These are phyloP conservation scores for Parauchenoglanis ngamensis DNA, from an alignment of 2,797 vertebrate genomes.

Conservation along the genomic window DNA sequence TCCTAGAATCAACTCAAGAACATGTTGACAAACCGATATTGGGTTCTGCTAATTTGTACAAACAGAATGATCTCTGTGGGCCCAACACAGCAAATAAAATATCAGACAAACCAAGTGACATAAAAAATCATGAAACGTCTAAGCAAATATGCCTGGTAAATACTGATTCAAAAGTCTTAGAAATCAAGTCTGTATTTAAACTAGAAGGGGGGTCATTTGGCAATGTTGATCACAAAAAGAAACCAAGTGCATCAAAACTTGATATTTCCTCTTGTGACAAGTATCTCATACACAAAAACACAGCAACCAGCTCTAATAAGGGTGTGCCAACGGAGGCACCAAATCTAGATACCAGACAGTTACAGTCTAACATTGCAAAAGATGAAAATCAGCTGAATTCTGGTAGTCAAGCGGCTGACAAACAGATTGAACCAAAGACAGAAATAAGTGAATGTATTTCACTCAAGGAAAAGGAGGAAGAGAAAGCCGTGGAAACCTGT, in stretches of 20 bases:
- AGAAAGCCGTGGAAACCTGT: slow-evolving; percentile 19
- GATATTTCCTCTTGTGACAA: slow-evolving; percentile 6
- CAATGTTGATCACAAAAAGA: slow-evolving; percentile 73
- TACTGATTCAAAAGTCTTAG: slow-evolving; percentile 50
- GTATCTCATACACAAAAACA: slow-evolving; percentile 22
- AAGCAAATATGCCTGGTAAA: slow-evolving; percentile 54
- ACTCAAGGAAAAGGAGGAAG: slow-evolving; percentile 49
- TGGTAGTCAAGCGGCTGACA: slow-evolving; percentile 51
- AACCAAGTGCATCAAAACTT: slow-evolving; percentile 56
- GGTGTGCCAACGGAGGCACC: neutral
- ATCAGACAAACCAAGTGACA: slow-evolving; percentile 35
- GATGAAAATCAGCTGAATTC: slow-evolving; percentile 55
- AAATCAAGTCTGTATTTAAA: slow-evolving; percentile 62
- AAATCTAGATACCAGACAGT: slow-evolving; percentile 16
- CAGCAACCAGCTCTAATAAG: slow-evolving; percentile 3
- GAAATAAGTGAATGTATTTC: slow-evolving; percentile 61
- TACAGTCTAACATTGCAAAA: slow-evolving; percentile 22
- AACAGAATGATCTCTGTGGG: slow-evolving; percentile 37
- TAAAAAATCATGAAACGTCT: slow-evolving; percentile 30
- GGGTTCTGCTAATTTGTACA: slow-evolving; percentile 16
- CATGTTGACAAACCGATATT: slow-evolving; percentile 8
- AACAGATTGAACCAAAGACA: slow-evolving; percentile 68
- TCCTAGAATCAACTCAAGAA: slow-evolving; percentile 45
- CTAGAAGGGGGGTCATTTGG: slow-evolving; percentile 77
- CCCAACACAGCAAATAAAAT: slow-evolving; percentile 44